Base-by-base conservation (phyloP, 1,140 invertebrate genomes). In the Pogonomyrmex californicus region DNA sequence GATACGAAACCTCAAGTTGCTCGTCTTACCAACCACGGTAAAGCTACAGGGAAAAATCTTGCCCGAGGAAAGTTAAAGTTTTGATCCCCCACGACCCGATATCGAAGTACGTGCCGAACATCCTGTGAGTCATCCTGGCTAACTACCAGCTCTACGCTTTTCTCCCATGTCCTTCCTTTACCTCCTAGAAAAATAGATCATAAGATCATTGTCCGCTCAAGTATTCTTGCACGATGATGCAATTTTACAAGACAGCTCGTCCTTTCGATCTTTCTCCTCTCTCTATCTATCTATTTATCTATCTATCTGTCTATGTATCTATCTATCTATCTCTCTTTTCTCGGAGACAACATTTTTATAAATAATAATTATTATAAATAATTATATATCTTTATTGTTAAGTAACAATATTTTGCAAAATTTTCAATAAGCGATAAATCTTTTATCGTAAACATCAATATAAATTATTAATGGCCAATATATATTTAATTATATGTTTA, bases 81-180 rank as follows among this genome's bases (percentile, higher is more conserved):
- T 79, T 86, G 63, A 86, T 86, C 76, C 75, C 68, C 85, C 41
- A 79, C 65, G 75, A 86, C 63, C 63, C 51, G 85, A 86, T 86
- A 79, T 54, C 62, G 51, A 3, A 4, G 62, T 68, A 86, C 75
- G 83, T 68, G 83, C 71, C 47, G 83, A 58, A 86, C 75, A 78
- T 79, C 65, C 7, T 78, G 65, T 44, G 60, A 65, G 30, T 65
- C 23, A 23, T 23, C 41, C 76, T 78, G 76, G 44, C 76, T 78
- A 78, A 78, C 76, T 65, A 78, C 58, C 17, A 78, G 44, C 41
- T 78, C 33, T 58, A 58, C 33, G 17, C 51, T 36, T 49, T 33
- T 49, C 30, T 10, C 30, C 10, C 44, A 10, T n/a, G 5, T n/a
- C 41, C 41, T 62, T 38, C 4, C 17, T 47, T 12, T 41, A 51